Conservation (phyloP, 2,797 vertebrate genomes). For the Premnoplex brunnescens region DNA sequence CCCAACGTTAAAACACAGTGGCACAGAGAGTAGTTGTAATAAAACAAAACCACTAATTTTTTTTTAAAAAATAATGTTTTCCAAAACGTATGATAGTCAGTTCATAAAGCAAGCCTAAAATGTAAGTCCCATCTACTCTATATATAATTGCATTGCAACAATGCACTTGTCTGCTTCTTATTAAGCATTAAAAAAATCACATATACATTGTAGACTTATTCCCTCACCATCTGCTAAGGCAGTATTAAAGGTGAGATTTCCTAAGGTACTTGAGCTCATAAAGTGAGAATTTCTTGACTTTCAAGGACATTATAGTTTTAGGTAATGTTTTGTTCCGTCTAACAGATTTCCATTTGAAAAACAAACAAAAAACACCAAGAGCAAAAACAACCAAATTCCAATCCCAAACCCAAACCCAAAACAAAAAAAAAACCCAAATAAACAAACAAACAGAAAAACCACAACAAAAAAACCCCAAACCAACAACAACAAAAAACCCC, state of each 20-base stretch:
- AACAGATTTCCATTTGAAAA: neutral
- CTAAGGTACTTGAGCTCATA: neutral
- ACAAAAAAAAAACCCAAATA: no score
- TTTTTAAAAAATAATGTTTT: neutral
- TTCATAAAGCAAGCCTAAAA: neutral
- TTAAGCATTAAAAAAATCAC: neutral
- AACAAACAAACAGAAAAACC: neutral
- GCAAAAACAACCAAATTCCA: neutral
- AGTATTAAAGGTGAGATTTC: neutral
- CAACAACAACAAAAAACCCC: no score
- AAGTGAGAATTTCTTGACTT: neutral
- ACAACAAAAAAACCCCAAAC: neutral
- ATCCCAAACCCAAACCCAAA: no score
- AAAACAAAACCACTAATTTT: neutral
- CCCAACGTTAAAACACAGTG: neutral
- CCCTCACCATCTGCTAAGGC: neutral
- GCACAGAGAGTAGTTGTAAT: neutral
- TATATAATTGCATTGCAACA: neutral
- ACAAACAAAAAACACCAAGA: neutral
- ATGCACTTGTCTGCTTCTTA: neutral
- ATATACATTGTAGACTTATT: neutral
- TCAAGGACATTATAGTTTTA: neutral
- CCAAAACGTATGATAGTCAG: neutral
- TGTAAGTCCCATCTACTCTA: neutral
- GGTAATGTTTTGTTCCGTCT: neutral